Evolutionary conservation across 53 echinoderm and acorn worm genomes (phyloP), one percentile per base, ranked within the genome.

Genomic region (Arbacia lixula): DNA sequence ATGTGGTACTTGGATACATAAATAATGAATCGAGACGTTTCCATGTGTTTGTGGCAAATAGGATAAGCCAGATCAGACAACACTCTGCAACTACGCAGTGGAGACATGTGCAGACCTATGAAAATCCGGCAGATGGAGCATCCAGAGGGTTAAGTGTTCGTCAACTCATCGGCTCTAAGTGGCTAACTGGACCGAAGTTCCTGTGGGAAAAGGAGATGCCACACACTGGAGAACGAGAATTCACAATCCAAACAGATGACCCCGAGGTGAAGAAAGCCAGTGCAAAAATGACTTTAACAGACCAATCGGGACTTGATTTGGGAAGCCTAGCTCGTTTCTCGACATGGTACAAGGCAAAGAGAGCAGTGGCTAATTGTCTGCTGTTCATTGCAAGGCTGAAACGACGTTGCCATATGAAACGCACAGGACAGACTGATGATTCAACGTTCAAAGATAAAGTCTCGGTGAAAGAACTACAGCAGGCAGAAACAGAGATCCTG

Each of bases 1-100:
- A 38, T 26, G 86, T 89, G 28, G 81, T 87, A 5, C 64, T 87
- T n/a, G 89, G 93, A 20, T 93, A 89, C 51, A 78, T 93, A 21
- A 35, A 78, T 25, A 88, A 85, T 42, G 60, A 58, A n/a, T 53
- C 53, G 19, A 53, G 57, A n/a, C 83, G 84, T 6, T 93, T 89
- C 35, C 86, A 93, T 31, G 43, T 89, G 25, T 93, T 89, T 16
- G 93, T 93, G 11, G 90, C 93, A 8, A 90, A 93, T 26, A 84
- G 90, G 19, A 56, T 93, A 2, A 61, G 62, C 29, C 76, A 87
- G 24, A 93, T 90, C 19, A 43, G 84, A 39, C 36, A 67, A 11
- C 17, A 61, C 16, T 67, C 85, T 2, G 51, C 50, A 20, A 66
- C 93, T 1, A 60, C 69, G 1, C 87, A 93, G 41, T 93, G 93